A percentile compares a stretch with the other conserved stretches of the same genome.
These are phyloP conservation scores for Meda fulgida DNA, from an alignment of 2,797 vertebrate genomes.

Conservation along the genomic window DNA sequence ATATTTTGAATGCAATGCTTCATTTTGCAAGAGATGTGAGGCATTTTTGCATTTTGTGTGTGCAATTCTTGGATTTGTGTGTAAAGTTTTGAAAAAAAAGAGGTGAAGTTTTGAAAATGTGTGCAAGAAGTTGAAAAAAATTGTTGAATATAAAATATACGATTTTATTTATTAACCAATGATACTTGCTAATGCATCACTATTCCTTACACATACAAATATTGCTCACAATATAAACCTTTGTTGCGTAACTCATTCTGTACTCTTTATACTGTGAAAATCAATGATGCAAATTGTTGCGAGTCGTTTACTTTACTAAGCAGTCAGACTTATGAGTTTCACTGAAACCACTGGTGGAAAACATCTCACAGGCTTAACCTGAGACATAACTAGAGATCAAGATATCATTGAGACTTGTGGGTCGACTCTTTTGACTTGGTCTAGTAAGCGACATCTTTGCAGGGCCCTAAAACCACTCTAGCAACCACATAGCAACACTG, in stretches of 20 bases:
- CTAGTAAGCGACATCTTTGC: background rate
- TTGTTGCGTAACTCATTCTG: background rate
- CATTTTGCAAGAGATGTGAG: no score
- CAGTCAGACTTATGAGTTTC: background rate
- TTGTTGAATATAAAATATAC: background rate
- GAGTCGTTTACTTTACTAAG: no score
- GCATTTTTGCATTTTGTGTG: no score
- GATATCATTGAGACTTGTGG: background rate
- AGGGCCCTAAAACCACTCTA: background rate
- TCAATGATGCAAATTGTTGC: background rate
- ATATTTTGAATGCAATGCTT: no score
- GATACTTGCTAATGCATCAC: background rate
- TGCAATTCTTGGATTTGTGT: no score
- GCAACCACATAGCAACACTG: background rate
- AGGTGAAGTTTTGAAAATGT: no score
- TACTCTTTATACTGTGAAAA: no score
- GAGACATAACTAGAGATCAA: background rate
- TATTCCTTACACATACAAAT: background rate
- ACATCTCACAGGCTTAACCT: background rate
- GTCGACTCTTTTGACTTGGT: background rate
- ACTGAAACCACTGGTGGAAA: background rate
- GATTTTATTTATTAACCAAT: background rate
- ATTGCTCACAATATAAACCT: background rate
- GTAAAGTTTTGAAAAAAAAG: no score
- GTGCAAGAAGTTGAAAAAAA: no score